phyloP scores from a whole-genome alignment of 2,888 invertebrate genomes.

The Leucania comma region DNA sequence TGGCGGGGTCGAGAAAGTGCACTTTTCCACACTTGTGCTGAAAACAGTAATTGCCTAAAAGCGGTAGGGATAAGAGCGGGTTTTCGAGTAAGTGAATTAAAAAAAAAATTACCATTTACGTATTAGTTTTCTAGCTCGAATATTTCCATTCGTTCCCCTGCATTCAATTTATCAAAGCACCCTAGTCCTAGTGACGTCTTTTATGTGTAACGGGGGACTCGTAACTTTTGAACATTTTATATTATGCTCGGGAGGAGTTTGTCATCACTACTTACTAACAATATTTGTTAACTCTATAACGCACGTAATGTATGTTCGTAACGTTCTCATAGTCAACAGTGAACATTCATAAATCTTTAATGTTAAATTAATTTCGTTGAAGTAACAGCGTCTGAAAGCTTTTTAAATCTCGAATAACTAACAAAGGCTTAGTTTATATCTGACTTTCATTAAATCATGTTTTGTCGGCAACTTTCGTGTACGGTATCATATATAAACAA shows the following conservation, averaged over 20 bases:
- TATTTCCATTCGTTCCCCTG: slow-evolving; percentile 25
- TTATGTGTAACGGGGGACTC: slow-evolving; percentile 47
- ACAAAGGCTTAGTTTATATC: slow-evolving; percentile 1
- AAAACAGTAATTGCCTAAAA: too few relatives aligned
- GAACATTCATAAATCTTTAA: slow-evolving; percentile 6
- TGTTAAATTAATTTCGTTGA: slow-evolving; percentile 13
- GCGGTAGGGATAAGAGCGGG: too few relatives aligned
- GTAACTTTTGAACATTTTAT: slow-evolving; percentile 43
- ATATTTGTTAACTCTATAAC: slow-evolving; percentile 5
- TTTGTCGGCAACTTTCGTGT: slow-evolving; percentile 10
- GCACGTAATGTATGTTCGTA: not conserved
- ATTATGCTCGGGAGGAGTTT: slow-evolving; percentile 16
- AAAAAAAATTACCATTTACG: slow-evolving; percentile 1
- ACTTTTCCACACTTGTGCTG: too few relatives aligned
- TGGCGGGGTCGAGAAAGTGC: too few relatives aligned
- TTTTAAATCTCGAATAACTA: slow-evolving; percentile 14
- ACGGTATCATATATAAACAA: not conserved
- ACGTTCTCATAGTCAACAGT: not conserved
- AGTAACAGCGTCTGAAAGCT: slow-evolving; percentile 1
- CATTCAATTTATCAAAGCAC: slow-evolving; percentile 44
- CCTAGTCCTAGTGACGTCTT: slow-evolving; percentile 34
- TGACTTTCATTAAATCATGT: slow-evolving; percentile 2
- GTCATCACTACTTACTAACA: slow-evolving; percentile 7
- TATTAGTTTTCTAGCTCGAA: slow-evolving; percentile 33
- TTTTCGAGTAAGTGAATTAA: too few relatives aligned